Base-by-base conservation (phyloP, 2,888 invertebrate species). In the Macrophya alboannulata region DNA sequence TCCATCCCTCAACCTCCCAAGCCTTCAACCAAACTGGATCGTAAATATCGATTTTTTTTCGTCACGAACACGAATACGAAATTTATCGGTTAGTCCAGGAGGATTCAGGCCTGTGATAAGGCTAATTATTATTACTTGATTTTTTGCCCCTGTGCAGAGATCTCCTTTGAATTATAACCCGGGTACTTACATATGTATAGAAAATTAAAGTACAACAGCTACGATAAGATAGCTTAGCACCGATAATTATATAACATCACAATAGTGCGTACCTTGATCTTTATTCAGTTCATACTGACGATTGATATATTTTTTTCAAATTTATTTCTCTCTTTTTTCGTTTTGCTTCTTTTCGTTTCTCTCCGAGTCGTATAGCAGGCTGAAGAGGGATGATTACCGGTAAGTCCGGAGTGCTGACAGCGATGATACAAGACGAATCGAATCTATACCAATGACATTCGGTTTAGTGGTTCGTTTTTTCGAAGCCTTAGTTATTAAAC, bases 401-500 rank as follows among this genome's bases (percentile, higher is more conserved):
- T 12, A 43, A 62, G 37, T 10, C 81, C 10, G 40, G 62, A 77
- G 51, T 77, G 86, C 88, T 87, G 90, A 89, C 90, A 89, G 87
- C 86, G 86, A 87, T 88, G 88, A 89, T 88, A 91, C 90, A 90
- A 89, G 89, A 89, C 12, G 68, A 90, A 91, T 91, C 90, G 92
- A 92, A 92, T 92, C 92, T 91, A 90, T 89, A 88, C 91, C 92
- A 92, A 92, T 92, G 92, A 92, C 92, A 92, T 92, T 92, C 90
- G 89, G 91, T 92, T 92, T 91, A 90, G 89, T 48, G n/a, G 25
- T 83, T 83, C 48, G 59, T 83, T 71, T 71, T 83, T 83, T 43
- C 74, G 88, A 87, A 89, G 89, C 90, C 90, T 88, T 88, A 90
- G 91, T 92, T 91, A 92, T 92, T 92, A 92, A 92, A 91, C 89